Conservation (phyloP, 2,797 vertebrate species). For the Lacerta viridis region DNA sequence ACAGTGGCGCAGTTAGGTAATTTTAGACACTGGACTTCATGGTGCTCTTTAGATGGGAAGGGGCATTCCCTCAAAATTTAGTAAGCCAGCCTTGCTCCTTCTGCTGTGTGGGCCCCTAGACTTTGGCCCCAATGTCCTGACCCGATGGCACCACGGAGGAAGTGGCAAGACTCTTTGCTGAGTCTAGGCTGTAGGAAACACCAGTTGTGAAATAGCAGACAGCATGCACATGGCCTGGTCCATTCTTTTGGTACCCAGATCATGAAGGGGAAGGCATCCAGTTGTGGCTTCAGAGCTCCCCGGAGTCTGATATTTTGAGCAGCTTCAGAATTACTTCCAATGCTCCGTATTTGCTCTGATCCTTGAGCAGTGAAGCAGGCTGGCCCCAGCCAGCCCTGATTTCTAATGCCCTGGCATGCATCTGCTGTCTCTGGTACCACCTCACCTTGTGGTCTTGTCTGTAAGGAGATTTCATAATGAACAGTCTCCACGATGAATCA, state of each 20-base stretch:
- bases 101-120: too few species aligned
- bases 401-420: not conserved
- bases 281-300: too few species aligned
- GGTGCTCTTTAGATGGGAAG: not conserved
- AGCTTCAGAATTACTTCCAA: not conserved
- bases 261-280: not conserved
- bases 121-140: too few species aligned
- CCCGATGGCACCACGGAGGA: too few species aligned
- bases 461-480: not conserved
- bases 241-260: not conserved
- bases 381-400: not conserved
- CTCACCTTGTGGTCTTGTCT: not conserved
- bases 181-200: not conserved
- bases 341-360: not conserved
- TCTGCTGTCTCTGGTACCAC: not conserved
- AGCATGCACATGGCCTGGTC: not conserved
- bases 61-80: not conserved
- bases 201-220: not conserved
- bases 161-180: not conserved
- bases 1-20: not conserved
- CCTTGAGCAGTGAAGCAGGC: not conserved
- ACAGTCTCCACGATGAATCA: not conserved
- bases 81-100: too few species aligned
- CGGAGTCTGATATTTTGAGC: not conserved
- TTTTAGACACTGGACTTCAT: not conserved